Evolutionary conservation across 2,888 invertebrate species (phyloP).

Genomic region (Cyaniris semiargus): DNA sequence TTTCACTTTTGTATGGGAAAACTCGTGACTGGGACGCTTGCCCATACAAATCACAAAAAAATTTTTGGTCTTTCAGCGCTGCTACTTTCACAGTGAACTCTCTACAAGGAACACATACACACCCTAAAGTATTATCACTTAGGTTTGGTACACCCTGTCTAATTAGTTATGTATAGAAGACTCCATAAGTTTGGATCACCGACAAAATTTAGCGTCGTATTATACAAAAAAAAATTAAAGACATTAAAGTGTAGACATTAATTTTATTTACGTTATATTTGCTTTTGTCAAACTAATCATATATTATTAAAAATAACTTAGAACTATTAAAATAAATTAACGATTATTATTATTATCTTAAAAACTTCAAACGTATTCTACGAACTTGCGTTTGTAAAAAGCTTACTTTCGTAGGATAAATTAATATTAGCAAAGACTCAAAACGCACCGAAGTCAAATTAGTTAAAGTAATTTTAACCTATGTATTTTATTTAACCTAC

Average conservation of each 20-base stretch:
- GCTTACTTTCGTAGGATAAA: background rate
- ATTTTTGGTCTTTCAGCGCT: too few relatives aligned
- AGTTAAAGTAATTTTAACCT: background rate
- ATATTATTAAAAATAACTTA: background rate
- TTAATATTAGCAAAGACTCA: background rate
- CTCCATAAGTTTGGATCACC: background rate
- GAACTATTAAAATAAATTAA: background rate
- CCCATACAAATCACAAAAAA: too few relatives aligned
- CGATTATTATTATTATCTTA: background rate
- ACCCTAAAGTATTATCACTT: too few relatives aligned
- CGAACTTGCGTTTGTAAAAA: slow-evolving; percentile 4
- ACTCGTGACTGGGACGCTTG: too few relatives aligned
- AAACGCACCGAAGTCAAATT: background rate
- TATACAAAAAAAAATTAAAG: slow-evolving; percentile 12
- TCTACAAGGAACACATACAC: too few relatives aligned
- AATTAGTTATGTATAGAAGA: background rate
- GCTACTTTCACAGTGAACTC: too few relatives aligned
- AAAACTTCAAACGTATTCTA: background rate
- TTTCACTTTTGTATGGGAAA: too few relatives aligned
- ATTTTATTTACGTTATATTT: slow-evolving; percentile 25
- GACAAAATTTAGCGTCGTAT: background rate
- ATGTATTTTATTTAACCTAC: too few relatives aligned
- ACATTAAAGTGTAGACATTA: slow-evolving; percentile 20
- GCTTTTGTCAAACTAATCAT: background rate
- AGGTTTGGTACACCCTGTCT: too few relatives aligned